Evolutionary conservation across 2,113 vertebrate genomes (phyloP).

Genomic region (Mirza zaza): DNA sequence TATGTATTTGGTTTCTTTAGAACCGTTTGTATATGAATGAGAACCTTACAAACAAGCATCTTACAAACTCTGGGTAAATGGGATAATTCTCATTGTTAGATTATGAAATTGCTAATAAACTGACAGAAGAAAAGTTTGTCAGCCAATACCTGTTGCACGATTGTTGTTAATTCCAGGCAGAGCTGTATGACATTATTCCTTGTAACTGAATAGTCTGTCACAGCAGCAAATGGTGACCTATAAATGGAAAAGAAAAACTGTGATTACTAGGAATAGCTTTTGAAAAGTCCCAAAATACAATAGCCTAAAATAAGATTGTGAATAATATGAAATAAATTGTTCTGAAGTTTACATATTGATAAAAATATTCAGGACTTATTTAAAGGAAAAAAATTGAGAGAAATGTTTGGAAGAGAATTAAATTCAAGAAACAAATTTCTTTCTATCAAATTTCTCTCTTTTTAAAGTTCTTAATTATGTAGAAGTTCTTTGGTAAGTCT

Average conservation of each 20-base stretch:
- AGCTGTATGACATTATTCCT: constrained; percentile 99
- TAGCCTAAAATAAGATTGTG: neutral
- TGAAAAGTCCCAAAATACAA: constrained; percentile 5
- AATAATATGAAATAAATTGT: constrained; percentile 48
- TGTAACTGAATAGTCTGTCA: constrained; percentile 98
- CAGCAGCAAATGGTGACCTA: constrained; percentile 98
- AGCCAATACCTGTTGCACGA: constrained; percentile 95
- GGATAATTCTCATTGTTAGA: constrained; percentile 6
- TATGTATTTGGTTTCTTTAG: constrained; percentile 5
- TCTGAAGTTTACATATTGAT: constrained; percentile 22
- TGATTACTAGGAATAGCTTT: constrained; percentile 50
- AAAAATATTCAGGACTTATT: constrained; percentile 13
- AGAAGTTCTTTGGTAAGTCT: neutral
- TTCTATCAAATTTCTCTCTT: constrained; percentile 19
- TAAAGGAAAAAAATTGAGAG: neutral
- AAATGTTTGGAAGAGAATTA: constrained; percentile 28
- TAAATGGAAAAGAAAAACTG: constrained; percentile 72
- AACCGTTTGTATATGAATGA: neutral
- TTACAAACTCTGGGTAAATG: neutral
- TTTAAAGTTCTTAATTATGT: constrained; percentile 35
- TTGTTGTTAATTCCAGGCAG: constrained; percentile 98
- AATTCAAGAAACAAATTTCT: constrained; percentile 53
- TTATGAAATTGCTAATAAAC: constrained; percentile 36
- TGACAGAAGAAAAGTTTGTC: constrained; percentile 49
- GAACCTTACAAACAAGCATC: constrained; percentile 38